Percentiles rank a stretch among this genome's conserved stretches.
Conservation (phyloP, 2,888 invertebrate species). For the Lasioglossum oenotherae region DNA sequence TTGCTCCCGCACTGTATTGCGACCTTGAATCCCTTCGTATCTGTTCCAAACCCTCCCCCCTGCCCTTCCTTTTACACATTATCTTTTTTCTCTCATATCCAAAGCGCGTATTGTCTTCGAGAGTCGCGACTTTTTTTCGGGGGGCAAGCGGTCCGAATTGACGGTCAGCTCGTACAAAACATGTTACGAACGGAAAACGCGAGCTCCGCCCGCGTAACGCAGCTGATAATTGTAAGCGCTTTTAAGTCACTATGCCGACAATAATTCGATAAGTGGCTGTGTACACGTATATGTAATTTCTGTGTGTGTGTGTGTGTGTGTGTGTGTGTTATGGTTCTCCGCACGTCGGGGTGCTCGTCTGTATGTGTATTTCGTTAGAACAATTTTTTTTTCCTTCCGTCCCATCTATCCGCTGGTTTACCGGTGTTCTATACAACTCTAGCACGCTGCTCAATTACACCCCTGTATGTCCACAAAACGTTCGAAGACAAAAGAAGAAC, state of each 20-base stretch:
- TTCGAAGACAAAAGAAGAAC: conserved; percentile 20
- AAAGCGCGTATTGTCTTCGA: conserved; percentile 60
- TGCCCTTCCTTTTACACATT: conserved; percentile 4
- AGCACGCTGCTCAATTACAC: conserved; percentile 65
- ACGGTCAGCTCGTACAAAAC: conserved; percentile 44
- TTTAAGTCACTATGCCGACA: conserved; percentile 67
- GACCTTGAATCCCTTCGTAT: not conserved
- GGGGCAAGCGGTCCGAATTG: conserved; percentile 31
- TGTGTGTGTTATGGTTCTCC: conserved; percentile 21
- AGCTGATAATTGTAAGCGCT: conserved; percentile 55
- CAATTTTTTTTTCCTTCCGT: not conserved
- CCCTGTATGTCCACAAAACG: conserved; percentile 62
- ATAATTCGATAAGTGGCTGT: conserved; percentile 48
- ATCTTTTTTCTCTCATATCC: conserved; percentile 8
- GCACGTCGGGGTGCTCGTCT: not conserved
- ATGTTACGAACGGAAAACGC: conserved; percentile 18
- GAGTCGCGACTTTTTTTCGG: conserved; percentile 19
- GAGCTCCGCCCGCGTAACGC: conserved; percentile 36
- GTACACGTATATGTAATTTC: not conserved
- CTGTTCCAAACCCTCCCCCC: not conserved
- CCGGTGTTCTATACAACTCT: conserved; percentile 46
- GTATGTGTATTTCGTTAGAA: conserved; percentile 3
- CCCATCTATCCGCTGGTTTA: not conserved
- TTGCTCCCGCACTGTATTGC: not conserved
- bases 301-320: conserved; percentile 13